Evolutionary conservation across 2,797 vertebrate species (phyloP), one percentile per base, ranked within the genome.

Genomic region (Argya squamiceps): DNA sequence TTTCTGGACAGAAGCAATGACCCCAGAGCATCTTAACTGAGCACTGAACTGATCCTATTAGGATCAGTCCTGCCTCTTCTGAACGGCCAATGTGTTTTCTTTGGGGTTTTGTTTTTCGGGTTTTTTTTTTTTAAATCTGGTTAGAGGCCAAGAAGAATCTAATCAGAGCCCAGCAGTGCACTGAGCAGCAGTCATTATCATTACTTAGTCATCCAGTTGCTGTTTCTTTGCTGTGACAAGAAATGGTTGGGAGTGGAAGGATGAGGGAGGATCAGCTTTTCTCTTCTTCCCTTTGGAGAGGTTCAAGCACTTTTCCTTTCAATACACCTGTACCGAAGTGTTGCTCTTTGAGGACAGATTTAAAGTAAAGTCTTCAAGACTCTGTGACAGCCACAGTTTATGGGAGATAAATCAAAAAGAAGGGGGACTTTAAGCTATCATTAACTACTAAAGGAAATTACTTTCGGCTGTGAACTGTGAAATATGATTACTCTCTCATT

Each of bases 121-220:
- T 8, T 46, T 37, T 39, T 50, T 81, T 74, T 37, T 62, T 58
- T 68, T 4, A 2, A 74, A 86, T 88, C 73, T 96, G 36, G 15
- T 92, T 92, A 92, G 59, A 94, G 75, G 74, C 83, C 85, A 84
- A 81, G 43, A 85, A 73, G 65, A 95, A 93, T 87, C 78, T 79
- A 93, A 96, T 91, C 73, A 81, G 87, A 93, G 65, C 52, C 39
- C 89, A 84, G 58, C 63, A 75, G 71, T 59, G 65, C 58, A 78
- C 71, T 39, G 60, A 83, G 55, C 65, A 93, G 39, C 50, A 71
- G 49, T 89, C 79, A 81, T 96, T 83, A 78, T 85, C 69, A 49
- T 92, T 89, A 78, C 56, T 91, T 87, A 93, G 84, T 84, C 71
- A 95, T 92, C 24, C 77, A 81, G 44, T 91, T 83, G 64, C 81